phyloP scores from a whole-genome alignment of 2,888 invertebrate species.

The Hoplodrina ambigua region DNA sequence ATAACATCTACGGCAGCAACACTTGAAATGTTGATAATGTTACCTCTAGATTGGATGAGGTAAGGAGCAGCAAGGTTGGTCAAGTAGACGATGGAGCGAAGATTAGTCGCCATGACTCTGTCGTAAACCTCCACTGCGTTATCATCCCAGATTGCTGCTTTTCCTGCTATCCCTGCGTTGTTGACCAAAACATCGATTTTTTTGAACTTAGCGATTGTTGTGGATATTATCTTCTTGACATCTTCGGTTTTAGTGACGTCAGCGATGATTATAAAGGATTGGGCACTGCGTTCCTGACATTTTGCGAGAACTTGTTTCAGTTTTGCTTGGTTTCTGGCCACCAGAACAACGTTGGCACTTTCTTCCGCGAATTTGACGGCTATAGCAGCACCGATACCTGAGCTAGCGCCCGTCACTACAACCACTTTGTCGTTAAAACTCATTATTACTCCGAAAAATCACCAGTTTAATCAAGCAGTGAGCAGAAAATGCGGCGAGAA shows the following conservation, averaged over 20 bases:
- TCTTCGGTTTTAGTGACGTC: slow-evolving; percentile 67
- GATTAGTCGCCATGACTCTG: slow-evolving; percentile 64
- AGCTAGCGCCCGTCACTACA: slow-evolving; percentile 63
- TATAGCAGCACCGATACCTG: slow-evolving; percentile 64
- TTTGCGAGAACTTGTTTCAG: slow-evolving; percentile 49
- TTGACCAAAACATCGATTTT: slow-evolving; percentile 68
- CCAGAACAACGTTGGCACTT: slow-evolving; percentile 56
- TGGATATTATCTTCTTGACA: slow-evolving; percentile 56
- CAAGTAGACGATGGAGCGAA: slow-evolving; percentile 62
- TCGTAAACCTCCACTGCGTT: slow-evolving; percentile 64
- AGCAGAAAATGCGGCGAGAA: not conserved
- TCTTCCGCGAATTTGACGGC: slow-evolving; percentile 58
- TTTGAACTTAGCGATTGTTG: slow-evolving; percentile 58
- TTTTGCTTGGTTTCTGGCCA: slow-evolving; percentile 60
- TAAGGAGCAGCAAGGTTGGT: slow-evolving; percentile 66
- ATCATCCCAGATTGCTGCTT: slow-evolving; percentile 51
- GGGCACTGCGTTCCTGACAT: slow-evolving; percentile 35
- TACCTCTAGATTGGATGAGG: slow-evolving; percentile 68
- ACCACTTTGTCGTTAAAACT: slow-evolving; percentile 61
- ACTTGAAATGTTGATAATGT: slow-evolving; percentile 71
- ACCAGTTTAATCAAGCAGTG: not conserved
- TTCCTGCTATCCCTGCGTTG: slow-evolving; percentile 64
- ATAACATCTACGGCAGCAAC: slow-evolving; percentile 47
- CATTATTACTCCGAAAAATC: slow-evolving; percentile 36
- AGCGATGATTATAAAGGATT: slow-evolving; percentile 57